Percentiles rank a stretch among this genome's conserved stretches.
phyloP scores from a whole-genome alignment of 1,140 invertebrate genomes.

The Limonius californicus region DNA sequence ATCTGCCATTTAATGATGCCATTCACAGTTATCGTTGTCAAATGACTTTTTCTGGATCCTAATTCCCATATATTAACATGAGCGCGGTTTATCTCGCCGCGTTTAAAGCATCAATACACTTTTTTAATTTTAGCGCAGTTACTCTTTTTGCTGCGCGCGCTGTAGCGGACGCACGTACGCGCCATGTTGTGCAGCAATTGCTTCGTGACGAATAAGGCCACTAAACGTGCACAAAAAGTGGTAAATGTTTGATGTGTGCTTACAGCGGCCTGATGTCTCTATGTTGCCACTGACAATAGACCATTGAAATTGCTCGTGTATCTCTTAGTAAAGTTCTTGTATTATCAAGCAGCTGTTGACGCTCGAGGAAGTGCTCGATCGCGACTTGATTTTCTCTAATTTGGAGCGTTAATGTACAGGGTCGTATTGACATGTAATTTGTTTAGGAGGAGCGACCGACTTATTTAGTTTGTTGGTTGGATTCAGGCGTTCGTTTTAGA shows the following conservation, averaged over 20 bases:
- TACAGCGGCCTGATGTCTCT: background rate
- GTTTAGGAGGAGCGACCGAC: no score
- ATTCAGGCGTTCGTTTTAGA: no score
- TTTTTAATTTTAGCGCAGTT: conserved; percentile 8
- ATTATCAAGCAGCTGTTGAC: no score
- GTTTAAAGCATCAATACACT: conserved; percentile 2
- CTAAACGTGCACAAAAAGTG: background rate
- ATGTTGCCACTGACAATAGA: background rate
- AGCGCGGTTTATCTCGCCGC: conserved; percentile 1
- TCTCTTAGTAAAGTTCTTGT: no score
- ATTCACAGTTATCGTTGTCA: conserved; percentile 13
- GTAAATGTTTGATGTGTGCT: background rate
- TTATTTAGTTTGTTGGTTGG: no score
- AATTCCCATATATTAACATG: conserved; percentile 13
- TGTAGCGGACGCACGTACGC: background rate
- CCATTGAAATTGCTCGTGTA: background rate
- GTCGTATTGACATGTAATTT: no score
- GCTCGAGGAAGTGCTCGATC: no score
- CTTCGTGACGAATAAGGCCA: background rate
- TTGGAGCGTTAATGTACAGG: no score
- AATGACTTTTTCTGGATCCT: conserved; percentile 13
- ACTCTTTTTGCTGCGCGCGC: background rate
- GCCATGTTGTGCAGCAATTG: background rate
- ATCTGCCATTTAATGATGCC: conserved; percentile 11
- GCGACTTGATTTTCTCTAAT: no score